A percentile compares a stretch with the other conserved stretches of the same genome.
Conservation (phyloP, 2,113 vertebrate genomes). For the Tupaia tana region DNA sequence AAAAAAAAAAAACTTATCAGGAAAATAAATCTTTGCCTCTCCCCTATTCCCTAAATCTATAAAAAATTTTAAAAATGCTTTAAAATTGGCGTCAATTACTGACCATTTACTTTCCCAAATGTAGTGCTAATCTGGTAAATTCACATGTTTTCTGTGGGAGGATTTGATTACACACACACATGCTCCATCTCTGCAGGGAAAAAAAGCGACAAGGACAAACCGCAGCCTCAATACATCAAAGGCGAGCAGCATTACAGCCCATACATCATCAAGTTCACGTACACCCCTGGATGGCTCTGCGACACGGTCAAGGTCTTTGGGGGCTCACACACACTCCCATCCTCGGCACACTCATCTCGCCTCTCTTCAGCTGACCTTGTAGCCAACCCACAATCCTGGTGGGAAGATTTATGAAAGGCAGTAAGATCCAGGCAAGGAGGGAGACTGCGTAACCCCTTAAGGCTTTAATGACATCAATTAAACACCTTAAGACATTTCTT, state of each 20-base stretch:
- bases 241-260: background rate
- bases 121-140: background rate
- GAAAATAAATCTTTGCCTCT: constrained; percentile 35
- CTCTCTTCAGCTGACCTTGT: constrained; percentile 4
- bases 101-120: constrained; percentile 27
- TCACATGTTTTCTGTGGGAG: background rate
- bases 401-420: constrained; percentile 71
- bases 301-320: constrained; percentile 1
- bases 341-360: background rate
- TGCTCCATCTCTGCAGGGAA: constrained; percentile 25
- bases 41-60: constrained; percentile 18
- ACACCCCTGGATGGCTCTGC: background rate
- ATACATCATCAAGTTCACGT: constrained; percentile 34
- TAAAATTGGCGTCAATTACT: constrained; percentile 27
- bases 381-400: background rate
- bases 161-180: background rate
- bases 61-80: constrained; percentile 1
- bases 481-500: background rate
- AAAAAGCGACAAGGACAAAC: constrained; percentile 64
- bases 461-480: background rate
- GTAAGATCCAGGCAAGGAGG: constrained; percentile 44
- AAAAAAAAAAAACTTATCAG: background rate
- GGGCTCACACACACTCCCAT: background rate
- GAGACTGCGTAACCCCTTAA: constrained; percentile 42
- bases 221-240: constrained; percentile 33